Evolutionary conservation across 2,888 invertebrate species (phyloP), one percentile per base, ranked within the genome.

Genomic region (Lacanobia oleracea): DNA sequence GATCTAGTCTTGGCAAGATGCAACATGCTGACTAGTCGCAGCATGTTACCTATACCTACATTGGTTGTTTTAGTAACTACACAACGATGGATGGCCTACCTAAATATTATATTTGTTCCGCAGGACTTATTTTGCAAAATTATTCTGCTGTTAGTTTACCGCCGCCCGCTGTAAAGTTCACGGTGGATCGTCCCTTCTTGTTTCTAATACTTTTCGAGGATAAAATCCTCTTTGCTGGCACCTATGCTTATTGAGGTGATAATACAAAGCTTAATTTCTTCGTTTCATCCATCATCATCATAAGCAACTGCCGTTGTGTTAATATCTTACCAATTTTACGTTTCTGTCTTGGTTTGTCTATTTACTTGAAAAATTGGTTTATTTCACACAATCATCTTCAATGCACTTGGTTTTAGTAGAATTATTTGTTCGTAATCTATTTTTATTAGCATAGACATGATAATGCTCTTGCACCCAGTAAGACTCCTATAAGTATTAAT

Each of bases 141-240:
- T 27, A 76, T 76, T 75, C 76, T 50, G 33, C 75, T 65, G 7
- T 9, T 67, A 67, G 59, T 45, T 10, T 50, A 43, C 23, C 51
- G 18, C 61, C 61, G 66, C 74, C 79, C 14, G 57, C 54, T 67
- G 53, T 68, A 62, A 73, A 76, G 66, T 80, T 86, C 69, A 79
- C 66, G 43, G 86, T 72, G n/a, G 86, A 84, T 56, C 84, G 59
- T 27, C 81, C 87, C 8, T 86, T 87, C 69, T 71, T 84, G 21
- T 86, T 81, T 69, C 4, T 76, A 2, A 86, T 86, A 50, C 72
- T 88, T 12, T 75, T 77, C 23, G 66, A 83, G 57, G 88, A 88
- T 67, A 82, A 75, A 71, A 72, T 83, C 51, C 54, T 86, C 21
- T 86, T 87, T 56, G 74, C 79, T 69, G 88, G 88, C 56, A 88